A percentile compares a stretch with the other conserved stretches of the same genome.
phyloP scores from a whole-genome alignment of 2,888 invertebrate species.

The Drosophila sordidula region DNA sequence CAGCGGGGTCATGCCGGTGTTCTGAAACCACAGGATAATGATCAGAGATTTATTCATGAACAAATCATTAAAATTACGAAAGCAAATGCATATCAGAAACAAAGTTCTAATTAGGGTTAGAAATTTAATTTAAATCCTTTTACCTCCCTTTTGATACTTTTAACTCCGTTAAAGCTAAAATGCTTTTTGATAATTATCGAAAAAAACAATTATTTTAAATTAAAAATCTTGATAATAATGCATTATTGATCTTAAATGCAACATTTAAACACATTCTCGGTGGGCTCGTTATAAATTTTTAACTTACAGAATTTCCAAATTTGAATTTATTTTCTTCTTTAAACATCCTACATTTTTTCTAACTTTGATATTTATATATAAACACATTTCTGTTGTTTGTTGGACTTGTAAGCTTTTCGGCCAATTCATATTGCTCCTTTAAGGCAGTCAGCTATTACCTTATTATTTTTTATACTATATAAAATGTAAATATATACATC shows the following conservation, averaged over 20 bases:
- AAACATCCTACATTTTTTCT: no score
- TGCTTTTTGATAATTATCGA: no score
- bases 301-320: no score
- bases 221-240: no score
- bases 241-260: no score
- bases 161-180: no score
- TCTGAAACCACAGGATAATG: slow-evolving; percentile 86
- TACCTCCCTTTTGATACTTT: no score
- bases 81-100: background rate
- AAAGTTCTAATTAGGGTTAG: background rate
- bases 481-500: background rate
- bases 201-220: no score
- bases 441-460: slow-evolving; percentile 11
- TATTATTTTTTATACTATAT: slow-evolving; percentile 10
- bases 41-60: background rate
- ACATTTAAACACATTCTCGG: no score
- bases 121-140: background rate
- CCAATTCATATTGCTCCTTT: background rate
- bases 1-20: slow-evolving; percentile 96
- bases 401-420: slow-evolving; percentile 1
- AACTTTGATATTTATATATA: no score
- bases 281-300: no score
- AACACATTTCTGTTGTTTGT: background rate
- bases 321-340: no score
- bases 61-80: background rate